Evolutionary conservation across 2,113 vertebrate species (phyloP), one percentile per base, ranked within the genome.

Genomic region (Clarias gariepinus): DNA sequence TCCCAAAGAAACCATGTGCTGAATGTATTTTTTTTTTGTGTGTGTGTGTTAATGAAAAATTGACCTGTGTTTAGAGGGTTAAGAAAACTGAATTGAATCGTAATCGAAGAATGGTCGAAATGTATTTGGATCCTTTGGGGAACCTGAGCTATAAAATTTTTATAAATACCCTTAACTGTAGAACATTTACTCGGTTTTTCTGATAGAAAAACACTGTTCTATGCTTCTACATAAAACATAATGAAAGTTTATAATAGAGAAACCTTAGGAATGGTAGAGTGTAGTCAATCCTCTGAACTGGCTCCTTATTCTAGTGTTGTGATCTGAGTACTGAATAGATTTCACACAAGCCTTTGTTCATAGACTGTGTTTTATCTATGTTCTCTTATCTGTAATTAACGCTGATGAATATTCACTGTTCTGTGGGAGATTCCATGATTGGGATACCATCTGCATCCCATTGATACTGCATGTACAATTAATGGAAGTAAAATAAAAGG

Each of bases 361-460:
- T 33, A 30, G 47, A 28, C 64, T 33, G 80, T 81, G 58, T 47
- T 82, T 68, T 53, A 57, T 28, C 63, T n/a, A 69, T 60, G 12
- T 69, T 57, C 28, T 33, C 64, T 53, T 28, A 11, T 73, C 53
- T 84, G 66, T 84, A 58, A 68, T 73, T 57, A 83, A 55, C 52
- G 25, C 18, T 82, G 63, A 82, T 19, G 64, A 71, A 83, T 83
- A 71, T 57, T 83, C 52, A 83, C 64, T 16, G 66, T 68, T 68
- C 66, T 68, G 3, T 73, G 69, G 69, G n/a, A 77, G 15, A 55
- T 79, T 58, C 53, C 28, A 21, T 58, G 77, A 33, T 57, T 33
- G n/a, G 36, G 9, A 18, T 33, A 18, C 3, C 28, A 58, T 79
- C 77, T 79, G 53, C 53, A 58, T 79, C 19, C 28, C 28, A 21